Evolutionary conservation across 2,113 vertebrate genomes (phyloP).

Genomic region (Mobula hypostoma): DNA sequence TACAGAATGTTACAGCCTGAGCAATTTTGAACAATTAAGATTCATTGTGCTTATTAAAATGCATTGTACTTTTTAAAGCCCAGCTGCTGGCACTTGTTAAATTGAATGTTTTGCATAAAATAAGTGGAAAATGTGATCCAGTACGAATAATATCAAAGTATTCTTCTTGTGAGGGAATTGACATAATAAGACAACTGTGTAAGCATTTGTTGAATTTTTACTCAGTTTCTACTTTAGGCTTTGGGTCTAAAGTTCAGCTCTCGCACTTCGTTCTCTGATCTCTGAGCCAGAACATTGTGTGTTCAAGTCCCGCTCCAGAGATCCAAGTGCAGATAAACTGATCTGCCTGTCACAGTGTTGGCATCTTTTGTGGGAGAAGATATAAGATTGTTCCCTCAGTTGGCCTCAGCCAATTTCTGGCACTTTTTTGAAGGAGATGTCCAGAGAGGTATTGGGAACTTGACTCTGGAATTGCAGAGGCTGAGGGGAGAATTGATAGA

Average conservation of each 20-base stretch:
- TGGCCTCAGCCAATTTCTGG: too few species aligned
- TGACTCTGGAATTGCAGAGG: too few species aligned
- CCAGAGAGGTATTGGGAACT: too few species aligned
- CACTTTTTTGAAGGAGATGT: too few species aligned
- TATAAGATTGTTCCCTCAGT: too few species aligned
- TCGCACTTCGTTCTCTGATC: too few species aligned
- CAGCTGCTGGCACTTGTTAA: background rate
- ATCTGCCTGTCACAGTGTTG: too few species aligned
- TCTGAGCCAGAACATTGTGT: background rate
- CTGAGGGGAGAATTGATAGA: too few species aligned
- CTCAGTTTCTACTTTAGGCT: background rate
- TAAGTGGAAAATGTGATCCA: background rate
- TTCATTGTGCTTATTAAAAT: background rate
- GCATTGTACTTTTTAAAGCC: background rate
- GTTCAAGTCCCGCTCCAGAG: too few species aligned
- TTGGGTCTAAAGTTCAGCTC: background rate
- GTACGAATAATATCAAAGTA: background rate
- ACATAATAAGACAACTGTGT: background rate
- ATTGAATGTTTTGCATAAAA: background rate
- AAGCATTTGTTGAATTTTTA: background rate
- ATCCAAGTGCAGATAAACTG: too few species aligned
- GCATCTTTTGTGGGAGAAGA: too few species aligned
- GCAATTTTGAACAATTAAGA: conserved; percentile 23
- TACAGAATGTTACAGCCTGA: conserved; percentile 9
- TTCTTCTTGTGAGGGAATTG: background rate